Evolutionary conservation across 2,888 invertebrate species (phyloP).

Genomic region (Tetragnatha montana): DNA sequence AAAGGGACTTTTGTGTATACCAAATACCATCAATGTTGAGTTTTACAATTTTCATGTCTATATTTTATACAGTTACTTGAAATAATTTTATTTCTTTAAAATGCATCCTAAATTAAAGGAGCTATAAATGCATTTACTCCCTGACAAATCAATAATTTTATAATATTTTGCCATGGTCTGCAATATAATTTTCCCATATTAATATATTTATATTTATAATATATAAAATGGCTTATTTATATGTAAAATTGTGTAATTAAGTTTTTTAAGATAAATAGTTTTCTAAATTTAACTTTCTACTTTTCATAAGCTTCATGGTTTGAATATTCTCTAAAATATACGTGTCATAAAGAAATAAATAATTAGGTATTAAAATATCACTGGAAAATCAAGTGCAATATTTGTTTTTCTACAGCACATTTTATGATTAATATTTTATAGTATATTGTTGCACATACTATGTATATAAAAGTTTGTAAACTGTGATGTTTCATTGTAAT

Average conservation of each 20-base stretch:
- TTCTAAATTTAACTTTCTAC: conserved; percentile 17
- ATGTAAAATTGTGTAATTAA: conserved; percentile 6
- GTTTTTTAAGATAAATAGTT: background rate
- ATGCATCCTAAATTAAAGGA: background rate
- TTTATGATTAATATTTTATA: conserved; percentile 35
- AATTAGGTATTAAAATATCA: conserved; percentile 30
- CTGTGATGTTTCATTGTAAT: conserved; percentile 29
- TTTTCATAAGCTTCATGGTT: conserved; percentile 27
- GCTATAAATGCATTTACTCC: conserved; percentile 16
- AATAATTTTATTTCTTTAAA: background rate
- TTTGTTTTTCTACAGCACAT: conserved; percentile 53
- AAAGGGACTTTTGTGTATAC: too few relatives aligned
- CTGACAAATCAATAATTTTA: conserved; percentile 44
- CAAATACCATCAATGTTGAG: conserved; percentile 19
- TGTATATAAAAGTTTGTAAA: conserved; percentile 47
- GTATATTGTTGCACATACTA: conserved; percentile 25
- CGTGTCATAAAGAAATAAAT: conserved; percentile 48
- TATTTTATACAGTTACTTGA: conserved; percentile 11
- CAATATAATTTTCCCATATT: conserved; percentile 8
- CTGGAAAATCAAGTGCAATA: conserved; percentile 55
- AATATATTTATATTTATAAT: conserved; percentile 17
- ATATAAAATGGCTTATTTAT: background rate
- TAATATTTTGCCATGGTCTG: conserved; percentile 32
- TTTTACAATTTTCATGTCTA: conserved; percentile 31
- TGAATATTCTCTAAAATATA: conserved; percentile 42